Evolutionary conservation across 2,888 invertebrate genomes (phyloP).

Genomic region (Chaitophorus viminalis): DNA sequence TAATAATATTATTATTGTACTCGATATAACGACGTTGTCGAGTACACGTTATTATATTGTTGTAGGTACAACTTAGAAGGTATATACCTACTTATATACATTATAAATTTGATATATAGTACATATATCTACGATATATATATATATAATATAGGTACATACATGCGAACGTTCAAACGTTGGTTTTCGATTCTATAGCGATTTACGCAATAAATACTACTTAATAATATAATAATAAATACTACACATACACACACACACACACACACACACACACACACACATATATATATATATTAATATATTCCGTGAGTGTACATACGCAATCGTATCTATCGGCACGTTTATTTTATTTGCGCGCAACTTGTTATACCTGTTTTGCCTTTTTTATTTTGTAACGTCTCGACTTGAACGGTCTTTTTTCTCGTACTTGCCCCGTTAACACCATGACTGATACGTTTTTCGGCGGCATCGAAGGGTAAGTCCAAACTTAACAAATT

Average conservation of each 20-base stretch:
- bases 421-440: neutral
- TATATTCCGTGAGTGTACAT: neutral
- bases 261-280: too few relatives aligned
- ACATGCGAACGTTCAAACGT: neutral
- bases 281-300: too few relatives aligned
- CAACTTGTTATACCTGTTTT: constrained; percentile 49
- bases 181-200: neutral
- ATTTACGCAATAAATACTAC: too few relatives aligned
- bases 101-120: too few relatives aligned
- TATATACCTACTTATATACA: too few relatives aligned
- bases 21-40: neutral
- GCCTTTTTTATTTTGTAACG: neutral
- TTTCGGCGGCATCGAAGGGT: constrained; percentile 66
- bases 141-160: too few relatives aligned
- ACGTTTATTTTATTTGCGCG: neutral
- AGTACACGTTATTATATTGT: neutral
- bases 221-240: too few relatives aligned
- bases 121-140: too few relatives aligned
- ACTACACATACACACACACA: too few relatives aligned
- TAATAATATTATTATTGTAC: neutral
- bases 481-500: constrained; percentile 63
- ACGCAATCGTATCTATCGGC: neutral
- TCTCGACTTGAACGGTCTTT: neutral
- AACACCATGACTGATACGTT: constrained; percentile 63
- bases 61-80: neutral